Percentiles rank a stretch among this genome's conserved stretches.
Evolutionary conservation across 2,113 vertebrate genomes (phyloP).

Genomic region (Rhea americana): DNA sequence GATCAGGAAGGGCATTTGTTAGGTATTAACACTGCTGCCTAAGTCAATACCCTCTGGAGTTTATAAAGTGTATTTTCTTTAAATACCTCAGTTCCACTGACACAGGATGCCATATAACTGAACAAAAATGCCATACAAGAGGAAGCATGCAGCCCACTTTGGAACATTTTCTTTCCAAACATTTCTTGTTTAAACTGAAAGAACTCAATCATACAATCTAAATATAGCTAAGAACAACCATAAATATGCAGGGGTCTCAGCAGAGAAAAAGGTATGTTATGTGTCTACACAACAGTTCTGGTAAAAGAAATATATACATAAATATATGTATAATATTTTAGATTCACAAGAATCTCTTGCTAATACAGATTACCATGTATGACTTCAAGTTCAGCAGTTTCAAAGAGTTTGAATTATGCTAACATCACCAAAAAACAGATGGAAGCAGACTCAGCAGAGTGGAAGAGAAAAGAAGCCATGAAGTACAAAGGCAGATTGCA

Average conservation of each 20-base stretch:
- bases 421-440: background rate
- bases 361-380: background rate
- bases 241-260: background rate
- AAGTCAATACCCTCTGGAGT: constrained; percentile 44
- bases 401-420: background rate
- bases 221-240: constrained; percentile 18
- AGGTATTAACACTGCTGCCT: background rate
- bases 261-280: background rate
- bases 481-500: background rate
- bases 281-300: background rate
- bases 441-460: background rate
- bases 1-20: constrained; percentile 16
- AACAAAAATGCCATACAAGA: constrained; percentile 51
- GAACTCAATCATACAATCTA: constrained; percentile 36
- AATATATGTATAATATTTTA: background rate
- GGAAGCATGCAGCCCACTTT: background rate
- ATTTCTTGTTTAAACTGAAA: constrained; percentile 54
- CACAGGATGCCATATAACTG: background rate
- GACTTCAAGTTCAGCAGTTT: background rate
- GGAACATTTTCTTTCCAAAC: constrained; percentile 69
- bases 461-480: background rate
- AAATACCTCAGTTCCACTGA: background rate
- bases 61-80: constrained; percentile 41
- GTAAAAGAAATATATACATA: background rate
- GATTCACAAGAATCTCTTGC: background rate